phyloP scores from a whole-genome alignment of 2,113 vertebrate genomes.

The Perca fluviatilis region DNA sequence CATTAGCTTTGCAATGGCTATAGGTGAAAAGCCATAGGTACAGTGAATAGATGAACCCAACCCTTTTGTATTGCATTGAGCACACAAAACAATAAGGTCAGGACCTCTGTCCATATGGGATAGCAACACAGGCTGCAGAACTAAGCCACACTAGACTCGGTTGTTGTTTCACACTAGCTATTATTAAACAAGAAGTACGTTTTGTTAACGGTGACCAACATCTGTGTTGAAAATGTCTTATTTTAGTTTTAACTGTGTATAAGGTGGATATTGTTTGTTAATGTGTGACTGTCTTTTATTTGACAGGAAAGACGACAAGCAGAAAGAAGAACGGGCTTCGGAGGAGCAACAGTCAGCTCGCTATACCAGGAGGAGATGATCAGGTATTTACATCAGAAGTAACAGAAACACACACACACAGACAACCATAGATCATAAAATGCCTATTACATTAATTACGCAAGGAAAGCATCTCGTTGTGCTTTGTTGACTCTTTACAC shows the following conservation, averaged over 20 bases:
- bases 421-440: background rate
- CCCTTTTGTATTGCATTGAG: constrained; percentile 30
- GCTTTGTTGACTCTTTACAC: background rate
- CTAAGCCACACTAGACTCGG: background rate
- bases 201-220: background rate
- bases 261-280: background rate
- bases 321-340: constrained; percentile 87
- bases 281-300: constrained; percentile 41
- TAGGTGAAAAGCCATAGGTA: constrained; percentile 14
- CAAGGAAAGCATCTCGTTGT: background rate
- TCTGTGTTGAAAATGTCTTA: background rate
- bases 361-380: constrained; percentile 97
- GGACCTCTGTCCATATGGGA: background rate
- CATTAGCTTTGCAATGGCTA: constrained; percentile 4
- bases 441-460: background rate
- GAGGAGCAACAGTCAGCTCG: constrained; percentile 94
- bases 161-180: background rate
- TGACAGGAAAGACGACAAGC: constrained; percentile 89
- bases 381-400: constrained; percentile 84
- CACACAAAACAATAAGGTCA: constrained; percentile 16
- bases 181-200: background rate
- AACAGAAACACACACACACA: constrained; percentile 7
- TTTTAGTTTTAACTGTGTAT: background rate
- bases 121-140: background rate
- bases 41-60: constrained; percentile 8